Base-by-base conservation (phyloP, 2,113 vertebrate species). In the Semnopithecus entellus region DNA sequence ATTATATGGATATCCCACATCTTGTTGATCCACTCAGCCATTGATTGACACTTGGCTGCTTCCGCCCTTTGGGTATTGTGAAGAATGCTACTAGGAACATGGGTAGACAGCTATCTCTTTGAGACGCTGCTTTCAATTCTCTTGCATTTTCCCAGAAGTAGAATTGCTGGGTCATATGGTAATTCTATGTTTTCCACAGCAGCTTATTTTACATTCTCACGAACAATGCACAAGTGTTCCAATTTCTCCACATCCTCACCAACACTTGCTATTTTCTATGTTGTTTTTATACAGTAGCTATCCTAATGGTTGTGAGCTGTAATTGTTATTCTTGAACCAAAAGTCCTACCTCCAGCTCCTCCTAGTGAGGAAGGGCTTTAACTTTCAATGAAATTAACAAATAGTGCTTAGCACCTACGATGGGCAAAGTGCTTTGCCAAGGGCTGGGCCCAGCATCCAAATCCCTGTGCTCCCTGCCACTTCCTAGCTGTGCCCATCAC, bases 1-100 rank as follows among this genome's bases (percentile, higher is more conserved):
- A 0, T 27, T 25, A 0, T 4, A 6, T 25, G 32, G 5, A 8
- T 27, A 32, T 8, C 8, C 16, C 23, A 4, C 6, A 2, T 9
- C 88, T 59, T 32, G 27, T 50, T 32, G 43, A 68, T 27, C 48
- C 64, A 25, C 6, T n/a, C 9, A 25, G 55, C 86, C 66, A 66
- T 0, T 0, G 9, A 23, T 27, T n/a, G 27, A 22, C 20, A 3
- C 14, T 27, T 32, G 35, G 48, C 38, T 23, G 22, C 18, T 23
- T 35, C 23, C 2, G 14, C 45, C 27, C 66, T 82, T 25, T 6
- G 2, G 55, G 7, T n/a, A 1, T 18, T 17, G 2, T 22, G 8
- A 50, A 75, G 75, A 55, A 43, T 16, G 27, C 16, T 6, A 8
- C n/a, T 14, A 4, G n/a, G n/a, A 66, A 52, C 20, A 27, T 35